These are phyloP conservation scores for Salarias fasciatus DNA, from an alignment of 2,797 vertebrate genomes.

Conservation along the genomic window DNA sequence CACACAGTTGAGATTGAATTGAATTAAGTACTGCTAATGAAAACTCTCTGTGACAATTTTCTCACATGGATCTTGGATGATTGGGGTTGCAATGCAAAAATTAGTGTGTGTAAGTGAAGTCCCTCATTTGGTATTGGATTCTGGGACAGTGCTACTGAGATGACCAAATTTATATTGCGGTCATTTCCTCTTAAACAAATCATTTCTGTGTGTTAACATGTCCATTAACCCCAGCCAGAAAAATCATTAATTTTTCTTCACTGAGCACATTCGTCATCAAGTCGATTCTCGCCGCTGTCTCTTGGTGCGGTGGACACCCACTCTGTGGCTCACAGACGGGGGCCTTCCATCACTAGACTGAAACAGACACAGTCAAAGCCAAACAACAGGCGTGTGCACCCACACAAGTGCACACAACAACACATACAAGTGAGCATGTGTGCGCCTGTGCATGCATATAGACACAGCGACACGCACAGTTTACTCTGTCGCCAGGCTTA, in stretches of 20 bases:
- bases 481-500: constrained; percentile 77
- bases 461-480: constrained; percentile 37
- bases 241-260: constrained; percentile 95
- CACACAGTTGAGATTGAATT: too few species aligned
- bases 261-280: constrained; percentile 93
- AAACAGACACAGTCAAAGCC: constrained; percentile 17
- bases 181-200: constrained; percentile 97
- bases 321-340: constrained; percentile 27
- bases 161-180: constrained; percentile 94
- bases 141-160: constrained; percentile 72
- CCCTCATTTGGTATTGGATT: constrained; percentile 67
- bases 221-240: constrained; percentile 94
- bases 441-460: constrained; percentile 16
- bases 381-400: constrained; percentile 41
- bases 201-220: constrained; percentile 92
- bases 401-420: constrained; percentile 42
- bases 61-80: too few species aligned
- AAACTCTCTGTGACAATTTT: too few species aligned
- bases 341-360: constrained; percentile 36
- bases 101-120: too few species aligned
- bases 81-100: too few species aligned
- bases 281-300: constrained; percentile 87
- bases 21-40: too few species aligned
- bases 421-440: constrained; percentile 22
- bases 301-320: constrained; percentile 50